Evolutionary conservation across 2,113 vertebrate genomes (phyloP).

Genomic region (Pseudorhombus dupliciocellatus): DNA sequence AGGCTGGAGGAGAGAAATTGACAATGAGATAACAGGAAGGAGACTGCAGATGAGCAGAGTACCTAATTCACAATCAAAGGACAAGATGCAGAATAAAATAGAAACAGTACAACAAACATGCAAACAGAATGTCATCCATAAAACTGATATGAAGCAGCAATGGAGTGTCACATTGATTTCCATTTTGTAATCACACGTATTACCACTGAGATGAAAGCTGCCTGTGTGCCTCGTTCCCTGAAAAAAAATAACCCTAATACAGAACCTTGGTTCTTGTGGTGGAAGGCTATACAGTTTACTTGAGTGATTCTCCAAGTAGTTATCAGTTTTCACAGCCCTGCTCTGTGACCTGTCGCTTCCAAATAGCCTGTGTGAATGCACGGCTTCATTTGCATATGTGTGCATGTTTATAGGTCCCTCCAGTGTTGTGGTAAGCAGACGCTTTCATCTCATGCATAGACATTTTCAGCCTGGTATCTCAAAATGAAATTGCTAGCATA

Average conservation of each 20-base stretch:
- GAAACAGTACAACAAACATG: neutral
- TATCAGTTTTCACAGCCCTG: slow-evolving; percentile 21
- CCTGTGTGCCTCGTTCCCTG: slow-evolving; percentile 7
- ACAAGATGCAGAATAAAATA: neutral
- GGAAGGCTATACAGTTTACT: slow-evolving; percentile 23
- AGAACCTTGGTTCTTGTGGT: slow-evolving; percentile 17
- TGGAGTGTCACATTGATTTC: slow-evolving; percentile 21
- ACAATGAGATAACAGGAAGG: no score
- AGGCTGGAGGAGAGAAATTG: no score
- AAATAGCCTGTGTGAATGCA: slow-evolving; percentile 9
- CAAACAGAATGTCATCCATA: neutral
- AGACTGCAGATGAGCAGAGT: no score
- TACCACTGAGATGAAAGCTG: slow-evolving; percentile 8
- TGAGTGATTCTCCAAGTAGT: slow-evolving; percentile 17
- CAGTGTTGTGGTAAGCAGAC: slow-evolving; percentile 17
- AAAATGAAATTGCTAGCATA: slow-evolving; percentile 45
- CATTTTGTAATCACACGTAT: slow-evolving; percentile 36
- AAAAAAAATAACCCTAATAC: slow-evolving; percentile 37
- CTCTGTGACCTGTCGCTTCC: slow-evolving; percentile 32
- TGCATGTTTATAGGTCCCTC: slow-evolving; percentile 29
- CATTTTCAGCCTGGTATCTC: slow-evolving; percentile 33
- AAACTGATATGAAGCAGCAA: neutral
- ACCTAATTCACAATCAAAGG: neutral
- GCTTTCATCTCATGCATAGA: slow-evolving; percentile 49
- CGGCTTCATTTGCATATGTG: slow-evolving; percentile 39